Base-by-base conservation (phyloP, 2,888 invertebrate genomes). In the Rhimphoctona megacephalus region DNA sequence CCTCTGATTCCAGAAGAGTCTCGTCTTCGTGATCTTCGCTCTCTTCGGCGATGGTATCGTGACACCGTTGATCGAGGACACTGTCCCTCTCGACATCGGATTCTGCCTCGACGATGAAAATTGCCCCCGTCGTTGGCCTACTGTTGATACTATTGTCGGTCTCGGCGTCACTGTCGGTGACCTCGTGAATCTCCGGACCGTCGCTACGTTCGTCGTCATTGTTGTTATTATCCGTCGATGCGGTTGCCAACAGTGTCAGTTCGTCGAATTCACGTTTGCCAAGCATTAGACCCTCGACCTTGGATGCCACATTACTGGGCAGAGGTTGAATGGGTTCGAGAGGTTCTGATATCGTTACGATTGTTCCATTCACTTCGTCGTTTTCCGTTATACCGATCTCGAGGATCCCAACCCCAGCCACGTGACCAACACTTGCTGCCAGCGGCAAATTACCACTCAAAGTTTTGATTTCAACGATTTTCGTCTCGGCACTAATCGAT, bases 41-140 rank as follows among this genome's bases (percentile, higher is more conserved):
- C 94, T 76, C 94, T 93, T 80, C 93, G 73, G 88, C 94, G 93
- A 88, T 94, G 76, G 52, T 81, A 49, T 85, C 61, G 79, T 89
- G 95, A 90, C 52, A 95, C 9, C 57, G 36, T 9, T 57, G 81
- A 78, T 73, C 76, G 73, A 54, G 70, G 0, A 95, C 94, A 88
- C 94, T 94, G 91, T 96, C 96, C 95, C 95, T 96, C 90, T 96
- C 96, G 54, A 95, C 93, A 88, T 96, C 96, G 0, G 96, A 95
- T 83, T 96, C 96, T 33, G 95, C 96, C 93, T 97, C 97, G 57
- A 96, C 95, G 19, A 97, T 95, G 39, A 96, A 92, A 17, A 96
- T 95, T 79, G 39, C 84, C 77, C 7, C 70, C 72, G 81, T 74
- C 49, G 83, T 73, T 54, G 79, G 82, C 84, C 64, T 83, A 78